Evolutionary conservation across 2,797 vertebrate genomes (phyloP).

Genomic region (Silurus lanzhouensis): DNA sequence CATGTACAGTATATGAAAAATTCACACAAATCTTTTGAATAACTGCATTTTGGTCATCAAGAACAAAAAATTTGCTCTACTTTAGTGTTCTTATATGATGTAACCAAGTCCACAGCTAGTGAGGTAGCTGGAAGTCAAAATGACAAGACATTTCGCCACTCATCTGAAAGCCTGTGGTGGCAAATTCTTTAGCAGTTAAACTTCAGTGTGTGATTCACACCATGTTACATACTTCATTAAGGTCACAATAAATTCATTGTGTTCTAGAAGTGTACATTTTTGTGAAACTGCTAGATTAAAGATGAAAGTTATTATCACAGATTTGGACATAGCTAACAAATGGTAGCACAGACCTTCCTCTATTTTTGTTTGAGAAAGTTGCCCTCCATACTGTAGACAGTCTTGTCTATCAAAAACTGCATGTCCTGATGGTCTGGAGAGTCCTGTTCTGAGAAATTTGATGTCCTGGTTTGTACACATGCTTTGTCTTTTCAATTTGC

Average conservation of each 20-base stretch:
- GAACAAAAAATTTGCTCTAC: background rate
- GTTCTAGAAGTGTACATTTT: background rate
- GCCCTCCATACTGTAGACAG: background rate
- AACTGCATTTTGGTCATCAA: background rate
- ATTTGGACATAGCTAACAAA: background rate
- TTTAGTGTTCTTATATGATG: background rate
- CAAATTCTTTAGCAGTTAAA: conserved; percentile 10
- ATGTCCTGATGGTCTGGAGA: background rate
- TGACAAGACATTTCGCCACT: background rate
- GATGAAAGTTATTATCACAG: background rate
- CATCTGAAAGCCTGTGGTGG: background rate
- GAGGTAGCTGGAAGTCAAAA: background rate
- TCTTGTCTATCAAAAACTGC: background rate
- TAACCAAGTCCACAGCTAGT: background rate
- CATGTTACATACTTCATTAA: background rate
- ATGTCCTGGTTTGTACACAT: background rate
- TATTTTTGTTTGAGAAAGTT: background rate
- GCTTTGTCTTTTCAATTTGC: background rate
- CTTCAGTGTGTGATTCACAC: background rate
- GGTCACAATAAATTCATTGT: background rate
- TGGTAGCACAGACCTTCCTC: background rate
- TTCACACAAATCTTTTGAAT: no score
- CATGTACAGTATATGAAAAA: background rate
- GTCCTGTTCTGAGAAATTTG: background rate
- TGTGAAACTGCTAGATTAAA: conserved; percentile 5